Conservation (phyloP, 2,888 invertebrate species). For the Drosophila multiciliata region DNA sequence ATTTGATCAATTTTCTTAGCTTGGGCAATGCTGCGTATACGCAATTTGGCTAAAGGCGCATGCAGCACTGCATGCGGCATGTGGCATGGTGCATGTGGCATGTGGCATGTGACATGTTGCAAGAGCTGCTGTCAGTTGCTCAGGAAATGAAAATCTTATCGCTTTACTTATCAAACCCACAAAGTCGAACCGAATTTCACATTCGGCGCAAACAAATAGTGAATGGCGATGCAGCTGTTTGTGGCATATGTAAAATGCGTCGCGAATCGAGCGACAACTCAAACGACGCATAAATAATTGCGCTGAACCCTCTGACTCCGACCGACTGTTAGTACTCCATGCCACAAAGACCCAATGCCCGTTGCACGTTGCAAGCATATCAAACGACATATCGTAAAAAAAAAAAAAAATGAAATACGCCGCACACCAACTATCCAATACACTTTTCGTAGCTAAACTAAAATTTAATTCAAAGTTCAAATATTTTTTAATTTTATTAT, state of each 20-base stretch:
- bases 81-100: neutral
- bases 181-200: conserved; percentile 14
- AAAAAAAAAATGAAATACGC: neutral
- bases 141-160: conserved; percentile 51
- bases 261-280: conserved; percentile 53
- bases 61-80: neutral
- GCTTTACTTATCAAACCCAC: conserved; percentile 35
- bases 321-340: neutral
- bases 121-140: conserved; percentile 2
- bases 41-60: conserved; percentile 29
- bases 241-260: conserved; percentile 46
- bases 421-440: neutral
- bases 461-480: neutral
- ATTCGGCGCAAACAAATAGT: conserved; percentile 32
- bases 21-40: conserved; percentile 33
- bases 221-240: conserved; percentile 34
- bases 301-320: conserved; percentile 19
- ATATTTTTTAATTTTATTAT: neutral
- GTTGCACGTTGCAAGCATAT: conserved; percentile 1
- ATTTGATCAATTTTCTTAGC: conserved; percentile 10
- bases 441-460: neutral
- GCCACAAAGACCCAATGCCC: conserved; percentile 3
- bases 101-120: neutral
- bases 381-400: conserved; percentile 1
- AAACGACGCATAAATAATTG: conserved; percentile 59